A percentile compares a stretch with the other conserved stretches of the same genome.
These are phyloP conservation scores for Narcine bancroftii DNA, from an alignment of 2,113 vertebrate species.

Conservation along the genomic window DNA sequence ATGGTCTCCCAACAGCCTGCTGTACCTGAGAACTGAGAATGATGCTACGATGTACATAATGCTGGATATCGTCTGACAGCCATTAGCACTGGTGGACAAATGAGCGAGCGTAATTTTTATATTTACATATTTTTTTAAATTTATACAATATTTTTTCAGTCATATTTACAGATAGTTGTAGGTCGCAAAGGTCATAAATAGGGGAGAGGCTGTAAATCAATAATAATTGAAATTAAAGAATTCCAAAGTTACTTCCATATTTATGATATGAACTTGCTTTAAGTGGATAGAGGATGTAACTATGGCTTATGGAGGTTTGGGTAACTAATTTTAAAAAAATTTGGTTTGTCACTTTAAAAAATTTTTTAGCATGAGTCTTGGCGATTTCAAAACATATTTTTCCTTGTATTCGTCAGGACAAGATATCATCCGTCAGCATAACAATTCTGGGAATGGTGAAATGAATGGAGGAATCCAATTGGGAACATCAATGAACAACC, in stretches of 20 bases:
- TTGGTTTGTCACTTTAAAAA: neutral
- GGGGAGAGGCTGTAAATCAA: too few species aligned
- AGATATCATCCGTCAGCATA: constrained; percentile 68
- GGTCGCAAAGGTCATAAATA: too few species aligned
- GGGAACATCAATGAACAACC: constrained; percentile 56
- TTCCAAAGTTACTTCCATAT: neutral
- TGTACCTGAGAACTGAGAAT: too few species aligned
- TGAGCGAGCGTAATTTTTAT: too few species aligned
- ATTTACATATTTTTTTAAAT: too few species aligned
- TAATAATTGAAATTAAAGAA: neutral
- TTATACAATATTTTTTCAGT: too few species aligned
- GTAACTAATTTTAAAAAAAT: neutral
- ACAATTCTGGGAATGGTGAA: constrained; percentile 53
- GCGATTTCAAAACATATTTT: neutral
- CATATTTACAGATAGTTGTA: too few species aligned
- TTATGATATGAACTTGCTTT: neutral
- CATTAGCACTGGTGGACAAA: too few species aligned
- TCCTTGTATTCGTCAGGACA: constrained; percentile 56
- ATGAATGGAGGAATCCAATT: constrained; percentile 65
- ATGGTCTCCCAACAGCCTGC: too few species aligned
- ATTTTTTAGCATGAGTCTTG: neutral
- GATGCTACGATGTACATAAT: too few species aligned
- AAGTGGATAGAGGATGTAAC: neutral
- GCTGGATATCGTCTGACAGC: too few species aligned
- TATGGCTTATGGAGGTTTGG: neutral